Percentiles rank a stretch among this genome's conserved stretches.
Conservation (phyloP, 2,888 invertebrate species). For the Aphodius granarius region DNA sequence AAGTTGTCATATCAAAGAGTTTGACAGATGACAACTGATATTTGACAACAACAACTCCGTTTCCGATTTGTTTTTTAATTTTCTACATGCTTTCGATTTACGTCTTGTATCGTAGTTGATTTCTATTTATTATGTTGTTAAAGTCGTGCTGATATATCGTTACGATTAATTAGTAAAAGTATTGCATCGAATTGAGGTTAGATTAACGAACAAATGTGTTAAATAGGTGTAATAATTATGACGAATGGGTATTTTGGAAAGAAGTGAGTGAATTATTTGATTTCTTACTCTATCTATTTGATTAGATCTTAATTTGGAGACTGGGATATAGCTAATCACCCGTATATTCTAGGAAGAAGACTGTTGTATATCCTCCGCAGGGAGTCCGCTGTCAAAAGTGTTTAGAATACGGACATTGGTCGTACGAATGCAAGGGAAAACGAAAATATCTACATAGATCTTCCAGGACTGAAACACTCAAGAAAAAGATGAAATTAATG, state of each 20-base stretch:
- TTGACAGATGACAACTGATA: too few relatives aligned
- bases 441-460: constrained; percentile 83
- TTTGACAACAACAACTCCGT: too few relatives aligned
- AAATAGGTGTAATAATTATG: background rate
- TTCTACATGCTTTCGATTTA: too few relatives aligned
- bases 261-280: constrained; percentile 19
- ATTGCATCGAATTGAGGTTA: background rate
- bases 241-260: constrained; percentile 24
- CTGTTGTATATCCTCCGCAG: constrained; percentile 65
- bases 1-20: too few relatives aligned
- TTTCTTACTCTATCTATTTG: background rate
- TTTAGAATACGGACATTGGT: constrained; percentile 91
- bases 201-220: background rate
- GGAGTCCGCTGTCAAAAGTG: constrained; percentile 91
- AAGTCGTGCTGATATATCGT: background rate
- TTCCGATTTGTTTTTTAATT: too few relatives aligned
- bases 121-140: too few relatives aligned
- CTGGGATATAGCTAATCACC: background rate
- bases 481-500: constrained; percentile 63
- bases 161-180: too few relatives aligned
- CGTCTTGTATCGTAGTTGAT: too few relatives aligned
- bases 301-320: background rate
- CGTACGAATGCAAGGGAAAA: constrained; percentile 89
- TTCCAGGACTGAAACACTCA: constrained; percentile 80
- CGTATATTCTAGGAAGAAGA: constrained; percentile 59